Percentiles rank a stretch among this genome's conserved stretches.
These are phyloP conservation scores for Alethe castanea DNA, from an alignment of 2,113 vertebrate species.

Conservation along the genomic window DNA sequence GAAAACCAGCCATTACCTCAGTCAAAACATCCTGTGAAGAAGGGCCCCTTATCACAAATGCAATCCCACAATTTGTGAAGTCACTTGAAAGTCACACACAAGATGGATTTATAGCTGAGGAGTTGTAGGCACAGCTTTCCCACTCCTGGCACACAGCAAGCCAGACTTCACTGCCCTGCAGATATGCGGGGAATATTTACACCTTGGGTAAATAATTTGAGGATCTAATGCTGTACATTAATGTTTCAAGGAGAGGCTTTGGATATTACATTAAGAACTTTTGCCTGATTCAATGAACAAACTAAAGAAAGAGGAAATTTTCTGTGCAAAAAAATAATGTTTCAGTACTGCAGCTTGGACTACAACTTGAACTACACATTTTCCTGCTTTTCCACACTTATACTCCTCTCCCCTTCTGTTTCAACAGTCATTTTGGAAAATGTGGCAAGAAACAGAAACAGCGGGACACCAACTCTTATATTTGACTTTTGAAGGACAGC, in stretches of 20 bases:
- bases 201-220: not conserved
- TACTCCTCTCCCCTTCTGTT: not conserved
- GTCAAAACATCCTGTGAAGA: not conserved
- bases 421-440: constrained; percentile 13
- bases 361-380: not conserved
- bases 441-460: constrained; percentile 45
- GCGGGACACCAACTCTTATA: constrained; percentile 36
- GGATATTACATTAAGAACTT: not conserved
- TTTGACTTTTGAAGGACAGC: constrained; percentile 42
- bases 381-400: not conserved
- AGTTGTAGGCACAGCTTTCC: not conserved
- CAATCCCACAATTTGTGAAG: not conserved
- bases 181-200: not conserved
- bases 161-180: not conserved
- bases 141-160: not conserved
- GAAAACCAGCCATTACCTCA: not conserved
- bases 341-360: not conserved
- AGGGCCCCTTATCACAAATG: not conserved
- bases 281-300: not conserved
- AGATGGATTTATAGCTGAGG: not conserved
- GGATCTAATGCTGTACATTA: not conserved
- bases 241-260: not conserved
- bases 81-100: not conserved
- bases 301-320: not conserved
- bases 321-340: not conserved